These are phyloP conservation scores for Drosophila tani DNA, from an alignment of 1,140 invertebrate genomes.

Conservation along the genomic window DNA sequence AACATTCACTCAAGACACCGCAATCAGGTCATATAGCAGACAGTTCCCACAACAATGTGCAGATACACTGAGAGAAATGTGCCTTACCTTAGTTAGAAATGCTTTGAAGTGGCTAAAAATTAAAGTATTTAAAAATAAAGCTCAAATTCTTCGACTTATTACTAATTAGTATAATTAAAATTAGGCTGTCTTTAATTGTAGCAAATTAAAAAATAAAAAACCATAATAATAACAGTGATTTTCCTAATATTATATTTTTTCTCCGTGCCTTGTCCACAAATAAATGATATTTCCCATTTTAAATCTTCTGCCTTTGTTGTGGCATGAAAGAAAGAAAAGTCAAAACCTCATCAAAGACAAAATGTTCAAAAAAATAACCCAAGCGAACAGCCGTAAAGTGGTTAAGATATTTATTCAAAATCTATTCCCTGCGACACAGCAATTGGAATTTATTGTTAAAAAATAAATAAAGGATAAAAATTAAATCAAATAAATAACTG, in stretches of 20 bases:
- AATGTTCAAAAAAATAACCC: constrained; percentile 3
- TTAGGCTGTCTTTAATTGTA: neutral
- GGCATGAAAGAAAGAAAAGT: neutral
- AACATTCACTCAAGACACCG: constrained; percentile 30
- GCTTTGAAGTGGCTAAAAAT: too few relatives aligned
- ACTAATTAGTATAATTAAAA: neutral
- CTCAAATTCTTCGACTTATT: too few relatives aligned
- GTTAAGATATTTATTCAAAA: too few relatives aligned
- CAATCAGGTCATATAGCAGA: constrained; percentile 37
- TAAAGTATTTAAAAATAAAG: too few relatives aligned
- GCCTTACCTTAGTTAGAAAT: too few relatives aligned
- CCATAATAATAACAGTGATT: neutral
- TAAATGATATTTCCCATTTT: constrained; percentile 26
- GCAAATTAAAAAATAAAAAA: neutral
- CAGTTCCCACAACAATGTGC: constrained; percentile 13
- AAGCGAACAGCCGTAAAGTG: too few relatives aligned
- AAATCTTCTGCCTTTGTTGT: constrained; percentile 35
- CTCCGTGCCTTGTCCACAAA: neutral
- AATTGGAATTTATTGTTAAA: too few relatives aligned
- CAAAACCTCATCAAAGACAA: constrained; percentile 5
- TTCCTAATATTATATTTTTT: neutral
- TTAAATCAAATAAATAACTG: too few relatives aligned
- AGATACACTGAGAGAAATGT: constrained; percentile 9
- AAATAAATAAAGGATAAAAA: too few relatives aligned
- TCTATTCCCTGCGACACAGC: too few relatives aligned